Conservation (phyloP, 1,140 invertebrate species). For the Brachionus calyciflorus region DNA sequence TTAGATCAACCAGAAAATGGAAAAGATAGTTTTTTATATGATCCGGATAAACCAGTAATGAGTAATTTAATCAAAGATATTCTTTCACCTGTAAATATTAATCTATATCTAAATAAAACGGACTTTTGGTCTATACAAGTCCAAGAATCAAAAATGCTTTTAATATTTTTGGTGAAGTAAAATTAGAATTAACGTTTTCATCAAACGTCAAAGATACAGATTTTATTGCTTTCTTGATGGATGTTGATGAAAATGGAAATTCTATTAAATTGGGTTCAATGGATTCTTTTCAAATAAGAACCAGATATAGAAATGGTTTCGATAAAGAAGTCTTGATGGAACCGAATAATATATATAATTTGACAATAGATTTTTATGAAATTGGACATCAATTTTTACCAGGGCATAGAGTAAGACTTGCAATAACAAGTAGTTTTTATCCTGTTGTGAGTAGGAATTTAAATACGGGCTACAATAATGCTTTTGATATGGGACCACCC, state of each 20-base stretch:
- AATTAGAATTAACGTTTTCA: conserved; percentile 1
- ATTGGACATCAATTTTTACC: conserved; percentile 33
- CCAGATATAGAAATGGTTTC: conserved; percentile 33
- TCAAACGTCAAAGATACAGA: not conserved
- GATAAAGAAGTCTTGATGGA: conserved; percentile 29
- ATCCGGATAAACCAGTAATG: conserved; percentile 17
- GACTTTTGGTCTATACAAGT: conserved; percentile 31
- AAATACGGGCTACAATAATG: conserved; percentile 2
- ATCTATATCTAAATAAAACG: not conserved
- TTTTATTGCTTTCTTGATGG: conserved; percentile 10
- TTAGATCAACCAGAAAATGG: not conserved
- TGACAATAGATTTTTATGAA: conserved; percentile 25
- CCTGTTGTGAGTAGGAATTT: conserved; percentile 1
- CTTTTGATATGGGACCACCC: not conserved
- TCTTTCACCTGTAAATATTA: not conserved
- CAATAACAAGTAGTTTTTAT: conserved; percentile 44
- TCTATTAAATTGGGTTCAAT: conserved; percentile 29
- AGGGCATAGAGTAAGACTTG: not conserved
- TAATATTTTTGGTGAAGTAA: not conserved
- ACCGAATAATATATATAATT: not conserved
- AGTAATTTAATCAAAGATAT: not conserved
- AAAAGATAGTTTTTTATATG: not conserved
- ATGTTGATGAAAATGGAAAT: not conserved
- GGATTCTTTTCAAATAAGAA: not conserved
- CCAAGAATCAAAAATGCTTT: not conserved